These are phyloP conservation scores for Tanypteryx hageni DNA, from an alignment of 2,888 invertebrate species.

Conservation along the genomic window DNA sequence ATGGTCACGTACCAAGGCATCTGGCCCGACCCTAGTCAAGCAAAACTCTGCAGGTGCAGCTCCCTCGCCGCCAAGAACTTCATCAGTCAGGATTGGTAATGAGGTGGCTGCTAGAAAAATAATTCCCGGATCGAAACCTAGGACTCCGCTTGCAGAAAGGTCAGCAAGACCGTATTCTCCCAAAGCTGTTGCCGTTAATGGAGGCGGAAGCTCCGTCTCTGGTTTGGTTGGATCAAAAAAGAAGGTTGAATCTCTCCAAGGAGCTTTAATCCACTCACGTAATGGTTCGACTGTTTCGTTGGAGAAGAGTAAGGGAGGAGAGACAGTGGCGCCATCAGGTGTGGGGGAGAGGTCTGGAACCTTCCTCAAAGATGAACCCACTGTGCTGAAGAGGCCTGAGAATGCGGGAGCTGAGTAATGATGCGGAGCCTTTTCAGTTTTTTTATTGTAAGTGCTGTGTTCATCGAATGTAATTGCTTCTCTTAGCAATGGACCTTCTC, in stretches of 20 bases:
- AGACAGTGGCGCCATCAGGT: conserved; percentile 38
- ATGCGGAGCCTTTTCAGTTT: not conserved
- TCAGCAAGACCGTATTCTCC: conserved; percentile 30
- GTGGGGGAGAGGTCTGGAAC: conserved; percentile 80
- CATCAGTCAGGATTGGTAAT: not conserved
- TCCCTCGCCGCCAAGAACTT: conserved; percentile 26
- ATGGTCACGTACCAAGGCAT: conserved; percentile 38
- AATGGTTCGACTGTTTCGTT: conserved; percentile 46
- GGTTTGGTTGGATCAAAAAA: not conserved
- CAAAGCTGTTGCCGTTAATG: not conserved
- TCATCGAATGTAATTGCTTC: conserved; percentile 11
- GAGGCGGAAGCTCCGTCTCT: conserved; percentile 20
- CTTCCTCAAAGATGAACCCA: conserved; percentile 86
- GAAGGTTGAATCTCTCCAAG: not conserved
- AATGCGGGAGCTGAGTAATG: conserved; percentile 23
- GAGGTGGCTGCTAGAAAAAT: conserved; percentile 15
- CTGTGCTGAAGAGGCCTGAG: conserved; percentile 77
- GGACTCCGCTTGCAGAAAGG: conserved; percentile 47
- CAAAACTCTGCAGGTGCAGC: conserved; percentile 18
- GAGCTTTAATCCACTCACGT: conserved; percentile 32
- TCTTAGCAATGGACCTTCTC: not conserved
- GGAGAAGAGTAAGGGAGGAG: conserved; percentile 49
- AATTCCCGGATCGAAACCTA: conserved; percentile 40
- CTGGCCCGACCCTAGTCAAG: conserved; percentile 28
- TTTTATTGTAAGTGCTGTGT: not conserved